Percentiles rank a stretch among this genome's conserved stretches.
These are phyloP conservation scores for Hippocampus zosterae DNA, from an alignment of 2,113 vertebrate genomes.

Conservation along the genomic window DNA sequence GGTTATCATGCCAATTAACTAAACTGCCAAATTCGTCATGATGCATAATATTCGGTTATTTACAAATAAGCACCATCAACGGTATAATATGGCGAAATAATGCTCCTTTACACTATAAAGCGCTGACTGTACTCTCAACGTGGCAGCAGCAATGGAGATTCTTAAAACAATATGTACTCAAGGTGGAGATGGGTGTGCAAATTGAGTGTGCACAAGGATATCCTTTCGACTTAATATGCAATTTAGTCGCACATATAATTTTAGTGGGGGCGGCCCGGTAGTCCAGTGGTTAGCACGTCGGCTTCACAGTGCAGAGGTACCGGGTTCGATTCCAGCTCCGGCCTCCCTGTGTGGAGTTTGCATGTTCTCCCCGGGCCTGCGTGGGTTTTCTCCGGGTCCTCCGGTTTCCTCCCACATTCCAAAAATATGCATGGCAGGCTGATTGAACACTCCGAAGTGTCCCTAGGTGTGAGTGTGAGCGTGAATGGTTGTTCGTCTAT, in stretches of 20 bases:
- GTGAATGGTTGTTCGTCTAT: no score
- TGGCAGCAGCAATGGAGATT: neutral
- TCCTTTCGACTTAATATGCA: neutral
- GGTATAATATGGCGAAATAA: neutral
- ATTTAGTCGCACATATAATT: neutral
- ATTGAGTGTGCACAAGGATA: conserved; percentile 4
- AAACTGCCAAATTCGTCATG: neutral
- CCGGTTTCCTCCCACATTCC: no score
- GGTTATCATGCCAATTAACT: neutral
- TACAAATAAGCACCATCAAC: neutral
- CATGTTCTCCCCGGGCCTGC: no score
- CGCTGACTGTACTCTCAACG: neutral
- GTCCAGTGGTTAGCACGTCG: no score
- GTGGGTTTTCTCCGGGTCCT: no score
- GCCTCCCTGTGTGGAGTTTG: no score
- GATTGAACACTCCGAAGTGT: no score
- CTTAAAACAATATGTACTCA: conserved; percentile 1
- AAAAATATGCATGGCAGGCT: no score
- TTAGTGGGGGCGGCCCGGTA: no score
- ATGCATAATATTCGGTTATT: neutral
- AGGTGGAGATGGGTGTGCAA: neutral
- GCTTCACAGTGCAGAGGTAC: no score
- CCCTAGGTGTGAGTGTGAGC: no score
- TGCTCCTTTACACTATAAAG: neutral
- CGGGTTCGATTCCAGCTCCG: no score